Evolutionary conservation across 2,797 vertebrate species (phyloP).

Genomic region (Phataginus tricuspis): DNA sequence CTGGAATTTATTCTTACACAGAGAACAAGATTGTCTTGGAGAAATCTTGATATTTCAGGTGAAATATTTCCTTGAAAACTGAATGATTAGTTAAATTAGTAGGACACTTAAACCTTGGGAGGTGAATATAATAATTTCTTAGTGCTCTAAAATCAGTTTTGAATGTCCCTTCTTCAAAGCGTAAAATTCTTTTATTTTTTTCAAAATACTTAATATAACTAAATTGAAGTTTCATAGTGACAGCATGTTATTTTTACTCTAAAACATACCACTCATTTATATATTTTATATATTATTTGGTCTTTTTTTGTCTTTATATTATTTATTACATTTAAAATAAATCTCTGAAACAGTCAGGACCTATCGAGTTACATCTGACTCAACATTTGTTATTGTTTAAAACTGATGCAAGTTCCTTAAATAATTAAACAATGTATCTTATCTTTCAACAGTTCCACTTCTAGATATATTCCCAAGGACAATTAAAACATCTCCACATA

Average conservation of each 20-base stretch:
- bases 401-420: not conserved
- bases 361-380: not conserved
- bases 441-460: not conserved
- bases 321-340: not conserved
- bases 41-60: not conserved
- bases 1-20: not conserved
- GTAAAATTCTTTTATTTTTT: not conserved
- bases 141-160: not conserved
- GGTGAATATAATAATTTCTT: not conserved
- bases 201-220: not conserved
- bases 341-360: not conserved
- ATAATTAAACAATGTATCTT: not conserved
- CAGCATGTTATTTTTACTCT: not conserved
- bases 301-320: not conserved
- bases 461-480: not conserved
- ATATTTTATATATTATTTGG: not conserved
- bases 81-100: not conserved
- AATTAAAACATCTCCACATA: not conserved
- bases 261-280: not conserved
- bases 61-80: not conserved
- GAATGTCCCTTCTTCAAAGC: not conserved
- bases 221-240: not conserved
- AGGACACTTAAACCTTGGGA: not conserved
- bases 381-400: not conserved
- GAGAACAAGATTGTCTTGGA: not conserved